Conservation (phyloP, 1,140 invertebrate species). For the Sitobion miscanthi region DNA sequence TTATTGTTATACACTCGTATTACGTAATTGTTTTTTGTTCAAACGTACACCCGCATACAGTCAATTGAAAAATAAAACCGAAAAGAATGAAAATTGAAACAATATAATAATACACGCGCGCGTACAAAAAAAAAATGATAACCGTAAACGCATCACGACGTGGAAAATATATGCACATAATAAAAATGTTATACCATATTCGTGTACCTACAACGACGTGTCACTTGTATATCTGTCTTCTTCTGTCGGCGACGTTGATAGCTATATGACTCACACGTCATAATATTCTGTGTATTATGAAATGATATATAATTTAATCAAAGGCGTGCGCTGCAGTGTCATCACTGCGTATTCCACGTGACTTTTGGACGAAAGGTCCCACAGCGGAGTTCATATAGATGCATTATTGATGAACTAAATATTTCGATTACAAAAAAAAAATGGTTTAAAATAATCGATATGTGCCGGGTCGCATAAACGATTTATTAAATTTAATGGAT, state of each 20-base stretch:
- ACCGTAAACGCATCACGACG: not conserved
- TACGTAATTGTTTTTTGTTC: not conserved
- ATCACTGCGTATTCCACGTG: not conserved
- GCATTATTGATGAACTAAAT: not conserved
- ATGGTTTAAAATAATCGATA: not conserved
- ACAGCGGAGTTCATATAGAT: not conserved
- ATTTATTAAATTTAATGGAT: too few relatives aligned
- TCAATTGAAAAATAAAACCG: not conserved
- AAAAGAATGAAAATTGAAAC: not conserved
- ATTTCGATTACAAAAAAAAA: not conserved
- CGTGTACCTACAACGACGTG: not conserved
- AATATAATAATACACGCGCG: not conserved
- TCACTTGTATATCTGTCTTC: not conserved
- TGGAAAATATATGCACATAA: not conserved
- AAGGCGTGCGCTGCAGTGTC: not conserved
- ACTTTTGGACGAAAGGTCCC: too few relatives aligned
- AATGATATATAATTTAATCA: not conserved
- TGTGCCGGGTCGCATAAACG: too few relatives aligned
- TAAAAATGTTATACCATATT: not conserved
- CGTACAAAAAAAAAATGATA: conserved; percentile 5
- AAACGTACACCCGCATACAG: not conserved
- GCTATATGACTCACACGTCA: not conserved
- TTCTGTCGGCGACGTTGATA: not conserved
- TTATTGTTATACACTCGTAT: not conserved
- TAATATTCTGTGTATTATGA: not conserved